Evolutionary conservation across 2,113 vertebrate genomes (phyloP).

Genomic region (Oceanites oceanicus): DNA sequence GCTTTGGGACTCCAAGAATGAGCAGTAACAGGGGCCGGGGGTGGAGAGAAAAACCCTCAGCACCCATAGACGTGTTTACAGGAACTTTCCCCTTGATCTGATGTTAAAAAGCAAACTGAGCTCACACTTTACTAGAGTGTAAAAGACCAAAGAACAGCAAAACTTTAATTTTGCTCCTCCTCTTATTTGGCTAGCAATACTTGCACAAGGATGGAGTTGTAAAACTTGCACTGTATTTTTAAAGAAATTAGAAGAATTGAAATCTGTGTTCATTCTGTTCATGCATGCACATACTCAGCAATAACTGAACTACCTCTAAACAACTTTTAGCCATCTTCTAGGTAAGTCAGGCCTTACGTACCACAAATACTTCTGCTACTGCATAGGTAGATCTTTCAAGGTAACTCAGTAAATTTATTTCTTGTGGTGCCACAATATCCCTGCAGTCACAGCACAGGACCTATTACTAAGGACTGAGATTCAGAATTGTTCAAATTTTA

Average conservation of each 20-base stretch:
- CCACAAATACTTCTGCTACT: not conserved
- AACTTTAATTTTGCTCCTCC: not conserved
- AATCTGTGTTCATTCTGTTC: not conserved
- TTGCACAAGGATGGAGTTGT: not conserved
- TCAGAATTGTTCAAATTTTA: not conserved
- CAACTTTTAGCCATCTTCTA: not conserved
- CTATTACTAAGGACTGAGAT: not conserved
- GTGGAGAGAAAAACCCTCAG: not conserved
- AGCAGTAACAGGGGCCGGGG: rapidly evolving
- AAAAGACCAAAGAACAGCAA: not conserved
- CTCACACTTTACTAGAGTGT: not conserved
- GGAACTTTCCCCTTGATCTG: not conserved
- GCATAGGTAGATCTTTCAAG: not conserved
- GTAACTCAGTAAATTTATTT: not conserved
- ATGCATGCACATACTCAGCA: not conserved
- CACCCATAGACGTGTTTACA: rapidly evolving
- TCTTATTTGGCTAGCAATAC: not conserved
- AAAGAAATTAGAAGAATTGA: not conserved
- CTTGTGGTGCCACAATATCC: not conserved
- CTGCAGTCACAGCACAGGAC: not conserved
- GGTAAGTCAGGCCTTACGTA: not conserved
- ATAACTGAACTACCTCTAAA: not conserved
- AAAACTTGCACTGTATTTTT: not conserved
- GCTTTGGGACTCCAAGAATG: not conserved
- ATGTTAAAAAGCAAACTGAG: not conserved